These are phyloP conservation scores for Aspidiotus destructor DNA, from an alignment of 2,888 invertebrate species.

Conservation along the genomic window DNA sequence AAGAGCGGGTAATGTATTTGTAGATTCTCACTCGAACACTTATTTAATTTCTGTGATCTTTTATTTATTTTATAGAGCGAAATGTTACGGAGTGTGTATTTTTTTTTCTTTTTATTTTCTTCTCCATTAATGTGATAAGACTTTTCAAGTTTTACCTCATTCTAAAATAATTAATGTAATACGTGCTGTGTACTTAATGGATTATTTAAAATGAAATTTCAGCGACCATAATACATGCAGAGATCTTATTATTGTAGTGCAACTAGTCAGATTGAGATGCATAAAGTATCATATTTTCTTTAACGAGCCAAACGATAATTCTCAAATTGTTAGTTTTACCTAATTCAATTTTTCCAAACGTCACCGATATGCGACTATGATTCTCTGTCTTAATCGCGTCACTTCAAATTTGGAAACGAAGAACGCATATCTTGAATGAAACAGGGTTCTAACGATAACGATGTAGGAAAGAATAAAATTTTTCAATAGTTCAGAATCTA, in stretches of 20 bases:
- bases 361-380: no score
- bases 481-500: conserved; percentile 19
- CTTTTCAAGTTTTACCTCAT: conserved; percentile 29
- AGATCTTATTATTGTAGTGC: neutral
- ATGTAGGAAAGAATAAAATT: neutral
- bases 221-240: neutral
- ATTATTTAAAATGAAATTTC: neutral
- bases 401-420: neutral
- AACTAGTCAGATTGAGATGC: neutral
- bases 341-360: no score
- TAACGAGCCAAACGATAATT: neutral
- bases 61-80: conserved; percentile 18
- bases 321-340: neutral
- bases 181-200: conserved; percentile 24
- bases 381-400: no score
- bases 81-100: no score
- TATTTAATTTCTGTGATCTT: conserved; percentile 27
- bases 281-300: neutral
- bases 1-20: neutral
- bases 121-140: conserved; percentile 24
- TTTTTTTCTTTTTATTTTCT: no score
- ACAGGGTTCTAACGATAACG: conserved; percentile 14
- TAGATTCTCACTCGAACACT: conserved; percentile 26
- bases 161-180: neutral
- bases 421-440: neutral